Conservation (phyloP, 2,797 vertebrate species). For the Hydrophis major region DNA sequence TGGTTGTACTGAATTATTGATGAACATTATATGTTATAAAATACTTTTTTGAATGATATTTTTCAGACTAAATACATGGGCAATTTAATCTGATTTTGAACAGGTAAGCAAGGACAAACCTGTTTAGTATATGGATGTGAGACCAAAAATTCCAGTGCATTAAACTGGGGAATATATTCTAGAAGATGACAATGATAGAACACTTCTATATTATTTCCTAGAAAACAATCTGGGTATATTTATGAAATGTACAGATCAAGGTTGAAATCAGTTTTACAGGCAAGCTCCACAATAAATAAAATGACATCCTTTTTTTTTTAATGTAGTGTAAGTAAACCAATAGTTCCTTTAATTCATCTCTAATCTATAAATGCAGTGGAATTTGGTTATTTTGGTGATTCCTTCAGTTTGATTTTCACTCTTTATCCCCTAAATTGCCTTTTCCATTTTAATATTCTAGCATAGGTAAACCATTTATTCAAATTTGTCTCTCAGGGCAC, state of each 20-base stretch:
- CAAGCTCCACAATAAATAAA: neutral
- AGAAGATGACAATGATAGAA: neutral
- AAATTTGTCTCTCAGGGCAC: neutral
- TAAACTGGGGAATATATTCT: neutral
- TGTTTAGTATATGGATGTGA: neutral
- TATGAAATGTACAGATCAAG: neutral
- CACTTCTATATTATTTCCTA: neutral
- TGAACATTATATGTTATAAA: neutral
- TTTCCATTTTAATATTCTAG: neutral
- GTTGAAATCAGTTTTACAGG: neutral
- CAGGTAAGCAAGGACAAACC: neutral
- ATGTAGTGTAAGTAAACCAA: neutral
- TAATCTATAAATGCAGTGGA: neutral
- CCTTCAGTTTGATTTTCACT: neutral
- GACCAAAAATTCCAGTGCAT: neutral
- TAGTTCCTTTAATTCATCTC: neutral
- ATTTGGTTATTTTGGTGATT: neutral
- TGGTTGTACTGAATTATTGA: neutral
- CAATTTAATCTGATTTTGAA: neutral
- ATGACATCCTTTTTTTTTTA: neutral
- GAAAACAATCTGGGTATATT: neutral
- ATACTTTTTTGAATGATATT: neutral
- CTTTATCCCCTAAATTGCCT: neutral
- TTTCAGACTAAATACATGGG: neutral
- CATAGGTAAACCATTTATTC: neutral